Evolutionary conservation across 1,140 invertebrate species (phyloP).

Genomic region (Eufriesea mexicana): DNA sequence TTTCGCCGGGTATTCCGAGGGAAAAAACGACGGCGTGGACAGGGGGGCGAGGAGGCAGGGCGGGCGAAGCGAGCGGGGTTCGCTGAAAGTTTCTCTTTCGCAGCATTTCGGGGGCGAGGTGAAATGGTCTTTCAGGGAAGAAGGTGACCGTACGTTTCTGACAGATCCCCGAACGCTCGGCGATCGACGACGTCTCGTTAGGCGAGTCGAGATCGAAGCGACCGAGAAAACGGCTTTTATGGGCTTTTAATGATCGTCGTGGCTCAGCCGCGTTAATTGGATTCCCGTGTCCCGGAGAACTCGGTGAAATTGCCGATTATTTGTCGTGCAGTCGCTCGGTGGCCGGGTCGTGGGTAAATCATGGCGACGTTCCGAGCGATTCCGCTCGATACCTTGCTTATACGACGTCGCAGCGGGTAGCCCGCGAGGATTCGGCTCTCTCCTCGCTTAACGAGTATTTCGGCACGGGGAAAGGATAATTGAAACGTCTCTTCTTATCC

Average conservation of each 20-base stretch:
- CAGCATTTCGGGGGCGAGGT: background rate
- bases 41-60: background rate
- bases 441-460: slow-evolving; percentile 1
- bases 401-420: slow-evolving; percentile 15
- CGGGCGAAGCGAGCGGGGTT: background rate
- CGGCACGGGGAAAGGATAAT: slow-evolving; percentile 13
- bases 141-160: slow-evolving; percentile 47
- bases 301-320: slow-evolving; percentile 28
- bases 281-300: slow-evolving; percentile 23
- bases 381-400: slow-evolving; percentile 6
- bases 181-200: slow-evolving; percentile 38
- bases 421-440: background rate
- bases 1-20: slow-evolving; percentile 1
- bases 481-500: slow-evolving; percentile 21
- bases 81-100: slow-evolving; percentile 14
- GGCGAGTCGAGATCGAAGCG: background rate
- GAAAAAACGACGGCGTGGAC: background rate
- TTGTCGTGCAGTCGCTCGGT: slow-evolving; percentile 11
- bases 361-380: background rate
- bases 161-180: background rate
- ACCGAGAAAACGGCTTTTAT: background rate
- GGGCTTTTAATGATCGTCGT: slow-evolving; percentile 10
- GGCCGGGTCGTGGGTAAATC: slow-evolving; percentile 9
- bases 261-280: slow-evolving; percentile 33
- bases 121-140: background rate